A percentile compares a stretch with the other conserved stretches of the same genome.
Conservation (phyloP, 2,797 vertebrate genomes). For the Sebastolobus alascanus region DNA sequence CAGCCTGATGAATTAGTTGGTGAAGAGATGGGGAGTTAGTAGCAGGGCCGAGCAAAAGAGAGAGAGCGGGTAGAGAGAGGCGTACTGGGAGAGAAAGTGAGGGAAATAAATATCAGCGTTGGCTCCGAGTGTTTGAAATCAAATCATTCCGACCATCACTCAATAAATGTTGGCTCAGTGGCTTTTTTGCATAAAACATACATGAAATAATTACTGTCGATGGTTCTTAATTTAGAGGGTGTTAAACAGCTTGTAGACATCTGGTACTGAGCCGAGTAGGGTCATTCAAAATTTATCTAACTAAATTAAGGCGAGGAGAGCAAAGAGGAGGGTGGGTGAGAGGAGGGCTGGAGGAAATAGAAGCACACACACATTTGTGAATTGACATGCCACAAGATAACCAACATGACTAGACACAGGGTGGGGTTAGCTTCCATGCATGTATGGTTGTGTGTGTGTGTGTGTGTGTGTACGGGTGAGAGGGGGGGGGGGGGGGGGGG, state of each 20-base stretch:
- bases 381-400: slow-evolving; percentile 94
- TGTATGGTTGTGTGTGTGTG: slow-evolving; percentile 76
- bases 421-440: slow-evolving; percentile 57
- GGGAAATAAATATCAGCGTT: slow-evolving; percentile 69
- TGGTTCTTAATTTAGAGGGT: slow-evolving; percentile 98
- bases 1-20: slow-evolving; percentile 79
- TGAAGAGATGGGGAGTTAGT: slow-evolving; percentile 65
- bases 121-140: slow-evolving; percentile 76
- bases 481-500: slow-evolving; percentile 15
- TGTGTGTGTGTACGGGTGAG: too few species aligned
- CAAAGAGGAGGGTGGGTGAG: slow-evolving; percentile 50
- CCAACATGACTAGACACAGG: slow-evolving; percentile 90
- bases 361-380: slow-evolving; percentile 88
- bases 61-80: slow-evolving; percentile 34
- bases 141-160: slow-evolving; percentile 89
- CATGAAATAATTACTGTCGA: slow-evolving; percentile 98
- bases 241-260: slow-evolving; percentile 99
- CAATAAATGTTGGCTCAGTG: slow-evolving; percentile 93
- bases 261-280: slow-evolving; percentile 96
- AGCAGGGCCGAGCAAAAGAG: slow-evolving; percentile 41
- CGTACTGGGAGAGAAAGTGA: slow-evolving; percentile 44
- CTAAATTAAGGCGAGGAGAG: slow-evolving; percentile 91
- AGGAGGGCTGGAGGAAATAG: slow-evolving; percentile 67
- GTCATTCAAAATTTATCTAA: slow-evolving; percentile 99
- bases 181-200: slow-evolving; percentile 94